Conservation (phyloP, 2,888 invertebrate species). For the Taphrorychus bicolor region DNA sequence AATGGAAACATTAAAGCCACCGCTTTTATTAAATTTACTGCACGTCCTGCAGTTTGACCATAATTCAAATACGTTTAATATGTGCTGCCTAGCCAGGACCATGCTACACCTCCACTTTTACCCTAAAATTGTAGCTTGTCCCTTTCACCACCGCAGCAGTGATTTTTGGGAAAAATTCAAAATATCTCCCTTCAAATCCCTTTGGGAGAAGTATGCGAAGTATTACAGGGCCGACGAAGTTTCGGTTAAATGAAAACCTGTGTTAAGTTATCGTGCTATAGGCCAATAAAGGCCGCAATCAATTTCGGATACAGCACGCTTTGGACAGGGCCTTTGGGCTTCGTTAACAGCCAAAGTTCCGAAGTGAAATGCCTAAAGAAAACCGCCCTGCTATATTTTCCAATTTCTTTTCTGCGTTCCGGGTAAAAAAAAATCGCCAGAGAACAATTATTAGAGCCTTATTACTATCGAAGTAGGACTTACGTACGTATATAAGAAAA, state of each 20-base stretch:
- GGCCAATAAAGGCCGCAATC: conserved; percentile 30
- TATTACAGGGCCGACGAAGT: conserved; percentile 18
- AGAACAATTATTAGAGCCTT: too few species aligned
- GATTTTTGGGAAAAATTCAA: background rate
- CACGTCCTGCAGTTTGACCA: conserved; percentile 31
- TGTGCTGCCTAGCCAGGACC: background rate
- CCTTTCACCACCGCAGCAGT: background rate
- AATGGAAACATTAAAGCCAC: conserved; percentile 29
- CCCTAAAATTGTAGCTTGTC: background rate
- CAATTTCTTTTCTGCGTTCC: too few species aligned
- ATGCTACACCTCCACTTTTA: too few species aligned
- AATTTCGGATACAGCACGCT: conserved; percentile 21
- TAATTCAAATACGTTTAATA: conserved; percentile 38
- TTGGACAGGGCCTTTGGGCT: conserved; percentile 10
- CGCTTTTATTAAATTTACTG: conserved; percentile 39
- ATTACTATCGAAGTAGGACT: too few species aligned
- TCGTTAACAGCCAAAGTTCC: conserved; percentile 2
- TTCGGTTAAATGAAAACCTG: conserved; percentile 29
- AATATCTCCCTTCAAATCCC: background rate
- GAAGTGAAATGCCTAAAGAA: background rate
- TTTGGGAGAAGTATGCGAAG: conserved; percentile 20
- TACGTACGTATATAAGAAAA: background rate
- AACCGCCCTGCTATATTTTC: background rate
- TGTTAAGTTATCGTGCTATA: conserved; percentile 28
- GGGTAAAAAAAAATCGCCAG: too few species aligned